Evolutionary conservation across 2,113 vertebrate species (phyloP).

Genomic region (Albula glossodonta): DNA sequence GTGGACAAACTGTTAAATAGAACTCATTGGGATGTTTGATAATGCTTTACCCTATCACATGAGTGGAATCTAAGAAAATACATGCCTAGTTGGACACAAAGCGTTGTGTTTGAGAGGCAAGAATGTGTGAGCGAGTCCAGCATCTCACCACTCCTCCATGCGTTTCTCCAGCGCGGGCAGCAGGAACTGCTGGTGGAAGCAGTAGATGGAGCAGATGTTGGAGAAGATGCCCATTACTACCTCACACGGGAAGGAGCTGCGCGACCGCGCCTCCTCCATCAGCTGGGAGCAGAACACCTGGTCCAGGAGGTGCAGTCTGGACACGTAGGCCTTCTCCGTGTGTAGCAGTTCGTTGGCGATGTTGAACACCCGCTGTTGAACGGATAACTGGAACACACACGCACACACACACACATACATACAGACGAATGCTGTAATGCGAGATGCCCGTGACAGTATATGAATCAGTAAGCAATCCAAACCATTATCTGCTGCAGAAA

Average conservation of each 20-base stretch:
- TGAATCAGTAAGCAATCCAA: too few relatives aligned
- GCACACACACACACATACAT: background rate
- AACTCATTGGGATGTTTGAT: too few relatives aligned
- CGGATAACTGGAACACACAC: slow-evolving; percentile 66
- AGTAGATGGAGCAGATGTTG: slow-evolving; percentile 92
- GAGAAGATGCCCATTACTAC: slow-evolving; percentile 90
- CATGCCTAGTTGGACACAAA: too few relatives aligned
- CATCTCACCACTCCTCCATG: slow-evolving; percentile 87
- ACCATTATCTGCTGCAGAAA: too few relatives aligned
- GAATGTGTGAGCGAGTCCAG: too few relatives aligned
- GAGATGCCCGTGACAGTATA: background rate
- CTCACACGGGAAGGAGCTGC: slow-evolving; percentile 81
- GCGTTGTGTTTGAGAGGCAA: too few relatives aligned
- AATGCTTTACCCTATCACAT: too few relatives aligned
- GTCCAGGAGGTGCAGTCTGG: slow-evolving; percentile 85
- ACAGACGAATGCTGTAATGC: background rate
- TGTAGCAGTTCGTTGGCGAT: slow-evolving; percentile 89
- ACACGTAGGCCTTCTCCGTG: slow-evolving; percentile 86
- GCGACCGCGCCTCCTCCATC: slow-evolving; percentile 82
- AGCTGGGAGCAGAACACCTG: slow-evolving; percentile 88
- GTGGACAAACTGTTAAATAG: too few relatives aligned
- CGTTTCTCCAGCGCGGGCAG: slow-evolving; percentile 88
- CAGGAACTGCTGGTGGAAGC: slow-evolving; percentile 90
- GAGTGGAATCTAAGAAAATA: too few relatives aligned
- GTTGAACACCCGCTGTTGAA: slow-evolving; percentile 86